Evolutionary conservation across 2,113 vertebrate genomes (phyloP), one percentile per base, ranked within the genome.

Genomic region (Stegastes partitus): DNA sequence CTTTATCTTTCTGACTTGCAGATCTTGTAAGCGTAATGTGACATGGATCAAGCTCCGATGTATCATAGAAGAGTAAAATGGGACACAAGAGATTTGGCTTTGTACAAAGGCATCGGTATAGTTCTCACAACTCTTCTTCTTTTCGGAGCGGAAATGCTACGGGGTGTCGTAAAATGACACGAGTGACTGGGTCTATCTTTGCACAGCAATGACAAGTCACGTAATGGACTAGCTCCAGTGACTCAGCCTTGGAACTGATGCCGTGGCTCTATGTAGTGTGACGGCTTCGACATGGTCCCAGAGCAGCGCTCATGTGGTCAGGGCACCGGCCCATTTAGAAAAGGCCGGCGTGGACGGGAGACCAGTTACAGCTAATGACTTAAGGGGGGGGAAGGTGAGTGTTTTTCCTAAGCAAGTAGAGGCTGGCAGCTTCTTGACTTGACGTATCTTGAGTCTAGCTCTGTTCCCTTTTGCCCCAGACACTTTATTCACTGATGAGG

Each of bases 401-500:
- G 37, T 77, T 80, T 87, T 65, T 74, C 69, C 45, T 66, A 19
- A 11, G 55, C 47, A 42, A 68, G 67, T 42, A 19, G 61, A 75
- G 39, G 53, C 57, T 56, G 44, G 68, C 65, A 85, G 73, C 65
- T 51, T 74, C 67, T 68, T 63, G 54, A 75, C 54, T 70, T 71
- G 61, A 66, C 15, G 2, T 39, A 57, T 77, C 64, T 75, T 81
- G 70, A 68, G 26, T 73, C 65, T 45, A 50, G 31, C 63, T 49
- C 55, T 26, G 77, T 61, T 74, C 49, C 71, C 68, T 69, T 73
- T 83, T 56, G 68, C 84, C 67, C 79, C 58, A 82, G 78, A 79
- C 69, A 53, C 69, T 76, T 79, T 73, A 74, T 58, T 83, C 78
- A 86, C 72, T 72, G 80, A 84, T 81, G 78, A 68, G 67, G 34